Conservation (phyloP, 2,113 vertebrate species). For the Pampusana beccarii region DNA sequence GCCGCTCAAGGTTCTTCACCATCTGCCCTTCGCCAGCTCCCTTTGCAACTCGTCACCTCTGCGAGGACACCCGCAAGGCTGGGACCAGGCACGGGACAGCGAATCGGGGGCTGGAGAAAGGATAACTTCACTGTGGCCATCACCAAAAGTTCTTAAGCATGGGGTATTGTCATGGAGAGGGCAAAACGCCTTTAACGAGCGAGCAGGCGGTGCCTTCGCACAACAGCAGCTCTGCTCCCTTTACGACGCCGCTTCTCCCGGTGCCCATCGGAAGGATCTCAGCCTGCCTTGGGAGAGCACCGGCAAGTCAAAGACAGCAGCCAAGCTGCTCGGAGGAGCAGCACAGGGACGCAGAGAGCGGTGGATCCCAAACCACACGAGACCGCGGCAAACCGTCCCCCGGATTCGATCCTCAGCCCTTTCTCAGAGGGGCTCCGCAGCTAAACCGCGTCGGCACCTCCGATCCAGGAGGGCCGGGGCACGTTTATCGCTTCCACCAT, state of each 20-base stretch:
- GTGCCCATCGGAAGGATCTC: not conserved
- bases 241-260: not conserved
- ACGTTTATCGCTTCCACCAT: not conserved
- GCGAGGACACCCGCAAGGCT: not conserved
- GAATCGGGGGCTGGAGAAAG: not conserved
- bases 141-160: not conserved
- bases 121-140: not conserved
- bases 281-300: not conserved
- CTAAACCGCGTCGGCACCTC: not conserved
- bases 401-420: not conserved
- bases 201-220: not conserved
- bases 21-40: not conserved
- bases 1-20: not conserved
- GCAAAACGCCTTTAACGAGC: not conserved
- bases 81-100: not conserved
- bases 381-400: not conserved
- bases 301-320: not conserved
- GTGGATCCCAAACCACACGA: accelerated
- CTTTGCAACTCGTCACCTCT: not conserved
- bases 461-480: accelerated
- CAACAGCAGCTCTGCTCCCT: not conserved
- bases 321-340: not conserved
- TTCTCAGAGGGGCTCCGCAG: not conserved
- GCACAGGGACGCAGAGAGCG: not conserved
- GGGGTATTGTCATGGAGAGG: not conserved